A percentile compares a stretch with the other conserved stretches of the same genome.
phyloP scores from a whole-genome alignment of 2,888 invertebrate species.

The Thymelicus lineola region DNA sequence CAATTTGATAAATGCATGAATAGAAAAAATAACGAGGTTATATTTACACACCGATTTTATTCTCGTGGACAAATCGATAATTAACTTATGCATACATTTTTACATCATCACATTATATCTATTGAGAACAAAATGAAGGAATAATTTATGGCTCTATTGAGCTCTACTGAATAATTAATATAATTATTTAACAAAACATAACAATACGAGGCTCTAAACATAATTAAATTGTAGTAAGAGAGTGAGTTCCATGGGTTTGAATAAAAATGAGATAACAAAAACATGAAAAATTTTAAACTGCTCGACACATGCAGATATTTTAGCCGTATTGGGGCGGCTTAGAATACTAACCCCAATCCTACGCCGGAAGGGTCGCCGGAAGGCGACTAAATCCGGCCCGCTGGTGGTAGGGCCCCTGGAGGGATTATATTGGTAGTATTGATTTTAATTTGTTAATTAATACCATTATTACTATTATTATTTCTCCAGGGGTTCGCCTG shows the following conservation, averaged over 20 bases:
- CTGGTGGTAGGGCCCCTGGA: too few species aligned
- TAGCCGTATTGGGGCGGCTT: too few species aligned
- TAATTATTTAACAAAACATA: conserved; percentile 23
- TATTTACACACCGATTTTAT: conserved; percentile 34
- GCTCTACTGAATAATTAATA: conserved; percentile 16
- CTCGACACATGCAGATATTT: too few species aligned
- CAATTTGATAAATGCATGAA: conserved; percentile 9
- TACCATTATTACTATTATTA: too few species aligned
- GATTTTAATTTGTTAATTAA: too few species aligned
- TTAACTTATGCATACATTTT: conserved; percentile 28
- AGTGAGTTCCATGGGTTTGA: not conserved
- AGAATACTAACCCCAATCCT: too few species aligned
- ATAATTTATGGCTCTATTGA: conserved; percentile 32
- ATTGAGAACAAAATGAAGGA: conserved; percentile 35
- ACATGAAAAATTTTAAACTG: too few species aligned
- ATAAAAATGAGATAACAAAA: too few species aligned
- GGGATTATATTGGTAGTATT: too few species aligned
- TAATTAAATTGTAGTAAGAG: not conserved
- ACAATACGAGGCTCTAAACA: not conserved
- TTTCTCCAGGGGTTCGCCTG: too few species aligned
- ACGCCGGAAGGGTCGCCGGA: too few species aligned
- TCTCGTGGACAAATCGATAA: conserved; percentile 28
- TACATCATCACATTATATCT: conserved; percentile 25
- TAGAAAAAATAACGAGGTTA: conserved; percentile 12
- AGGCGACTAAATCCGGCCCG: too few species aligned